Evolutionary conservation across 1,140 invertebrate species (phyloP).

Genomic region (Leptinotarsa texana): DNA sequence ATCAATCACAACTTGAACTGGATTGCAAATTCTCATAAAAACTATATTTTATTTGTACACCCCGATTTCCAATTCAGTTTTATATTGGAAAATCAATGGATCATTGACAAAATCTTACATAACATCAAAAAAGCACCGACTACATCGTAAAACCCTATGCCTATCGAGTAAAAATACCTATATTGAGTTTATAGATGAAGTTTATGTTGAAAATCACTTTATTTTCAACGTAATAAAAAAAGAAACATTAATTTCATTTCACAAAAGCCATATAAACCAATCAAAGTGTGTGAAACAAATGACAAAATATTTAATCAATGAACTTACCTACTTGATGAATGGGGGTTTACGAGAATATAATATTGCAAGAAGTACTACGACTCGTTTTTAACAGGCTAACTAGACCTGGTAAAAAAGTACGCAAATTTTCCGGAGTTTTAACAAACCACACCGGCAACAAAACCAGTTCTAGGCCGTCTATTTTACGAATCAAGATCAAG

Average conservation of each 20-base stretch:
- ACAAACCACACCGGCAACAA: background rate
- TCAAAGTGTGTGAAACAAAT: background rate
- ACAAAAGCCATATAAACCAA: background rate
- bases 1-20: constrained; percentile 1
- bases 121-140: constrained; percentile 10
- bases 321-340: background rate
- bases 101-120: constrained; percentile 9
- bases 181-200: no score
- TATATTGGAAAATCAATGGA: constrained; percentile 11
- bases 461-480: constrained; percentile 3
- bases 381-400: no score
- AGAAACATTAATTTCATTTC: no score
- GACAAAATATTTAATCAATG: background rate
- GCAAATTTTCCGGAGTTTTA: background rate
- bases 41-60: no score
- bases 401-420: background rate
- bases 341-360: background rate
- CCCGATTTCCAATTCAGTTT: background rate
- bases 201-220: no score
- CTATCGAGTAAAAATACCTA: no score
- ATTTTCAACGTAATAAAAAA: no score
- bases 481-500: constrained; percentile 4
- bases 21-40: background rate
- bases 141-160: background rate
- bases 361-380: no score